Evolutionary conservation across 2,888 invertebrate genomes (phyloP), one percentile per base, ranked within the genome.

Genomic region (Chouioia cunea): DNA sequence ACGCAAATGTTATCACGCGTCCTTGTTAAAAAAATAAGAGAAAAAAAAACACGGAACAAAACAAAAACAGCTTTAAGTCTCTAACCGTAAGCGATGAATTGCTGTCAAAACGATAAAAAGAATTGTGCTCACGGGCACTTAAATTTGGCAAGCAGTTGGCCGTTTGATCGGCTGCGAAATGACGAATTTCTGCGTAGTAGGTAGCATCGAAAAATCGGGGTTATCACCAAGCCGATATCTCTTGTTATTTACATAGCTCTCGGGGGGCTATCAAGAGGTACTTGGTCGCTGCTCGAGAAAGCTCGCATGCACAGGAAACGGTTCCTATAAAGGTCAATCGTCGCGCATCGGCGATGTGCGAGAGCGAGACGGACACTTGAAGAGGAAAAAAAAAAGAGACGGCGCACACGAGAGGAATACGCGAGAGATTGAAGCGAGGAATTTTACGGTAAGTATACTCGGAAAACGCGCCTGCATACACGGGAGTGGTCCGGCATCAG

Each of bases 281-380:
- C 2, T n/a, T 16, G 14, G 18, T 18, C 12, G 18, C 59, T n/a
- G 8, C n/a, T 12, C 48, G 60, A 18, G 27, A 50, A 50, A 48
- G n/a, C 20, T 16, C 6, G 44, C 52, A 1, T 2, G 43, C n/a
- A 12, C 22, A 4, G 36, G 36, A 36, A 36, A 36, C 36, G 36
- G 36, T 8, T 8, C 8, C n/a, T 14, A 47, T 23, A 60, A 53
- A 60, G 67, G 54, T 60, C 54, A 54, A 67, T 54, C 60, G 47
- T 67, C 54, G 50, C 60, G 46, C 59, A 54, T 46, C 52, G 46
- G 57, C 23, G 67, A 66, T 52, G 57, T 27, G 20, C 20, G 57
- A 48, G 16, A 22, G 44, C 52, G 14, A 44, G 27, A 52, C 15
- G 22, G 59, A 8, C 15, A 16, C 46, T 60, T 43, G 62, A 50